Base-by-base conservation (phyloP, 2,888 invertebrate species). In the Leistus spinibarbis region DNA sequence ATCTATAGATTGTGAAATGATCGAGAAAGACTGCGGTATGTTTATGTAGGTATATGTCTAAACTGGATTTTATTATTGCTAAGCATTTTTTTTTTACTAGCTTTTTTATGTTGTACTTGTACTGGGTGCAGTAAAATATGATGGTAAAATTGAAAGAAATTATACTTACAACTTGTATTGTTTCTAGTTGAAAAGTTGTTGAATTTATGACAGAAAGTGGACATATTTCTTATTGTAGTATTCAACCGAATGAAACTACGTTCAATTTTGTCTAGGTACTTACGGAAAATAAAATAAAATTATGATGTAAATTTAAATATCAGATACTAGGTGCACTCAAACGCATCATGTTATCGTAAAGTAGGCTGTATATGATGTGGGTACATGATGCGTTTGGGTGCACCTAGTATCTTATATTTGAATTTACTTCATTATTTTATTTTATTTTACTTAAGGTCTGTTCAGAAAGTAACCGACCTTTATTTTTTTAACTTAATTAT, bases 61-160 rank as follows among this genome's bases (percentile, higher is more conserved):
- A 22, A 22, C 19, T 19, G 16, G 22, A 16, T 19, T 63, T 19
- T 63, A 4, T 56, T 54, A 20, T 68, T 16, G 68, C 17, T 17
- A 13, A 13, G 20, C 20, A 64, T 24, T 64, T 64, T 68, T 27
- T 68, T 20, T 20, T 23, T 56, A 40, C 17, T 53, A 22, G 53
- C 16, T 17, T 27, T 69, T 40, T 40, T 40, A 13, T 20, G 57
- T 27, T 17, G 19, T 66, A 16, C 23, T 19, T 66, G 40, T 54
- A 53, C 69, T 69, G 60, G 40, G 57, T 60, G 69, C 40, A 69
- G 57, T 70, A 60, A 70, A 70, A 62, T 70, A 70, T 70, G 70
- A 70, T 62, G 22, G 63, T 22, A 70, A 60, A 64, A 65, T 71
- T 65, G 65, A 64, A 71, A 71, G 71, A 71, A 65, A 65, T 10